Evolutionary conservation across 1,140 invertebrate genomes (phyloP).

Genomic region (Heterodera carotae): DNA sequence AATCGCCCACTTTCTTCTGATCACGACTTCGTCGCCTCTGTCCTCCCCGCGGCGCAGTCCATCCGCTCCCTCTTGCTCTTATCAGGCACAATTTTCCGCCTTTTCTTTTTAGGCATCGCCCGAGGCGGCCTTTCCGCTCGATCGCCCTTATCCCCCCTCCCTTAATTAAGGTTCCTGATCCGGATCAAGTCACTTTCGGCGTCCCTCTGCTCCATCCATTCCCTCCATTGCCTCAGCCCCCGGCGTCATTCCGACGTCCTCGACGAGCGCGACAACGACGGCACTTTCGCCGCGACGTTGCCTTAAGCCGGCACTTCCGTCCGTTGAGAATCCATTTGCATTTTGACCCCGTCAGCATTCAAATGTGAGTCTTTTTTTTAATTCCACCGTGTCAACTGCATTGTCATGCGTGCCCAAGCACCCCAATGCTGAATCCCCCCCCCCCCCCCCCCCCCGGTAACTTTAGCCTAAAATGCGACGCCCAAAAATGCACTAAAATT

Average conservation of each 20-base stretch:
- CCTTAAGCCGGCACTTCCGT: constrained; percentile 17
- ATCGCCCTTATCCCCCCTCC: constrained; percentile 7
- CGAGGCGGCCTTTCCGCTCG: too few relatives aligned
- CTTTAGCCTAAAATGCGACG: too few relatives aligned
- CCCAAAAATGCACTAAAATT: too few relatives aligned
- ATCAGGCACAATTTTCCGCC: constrained; percentile 8
- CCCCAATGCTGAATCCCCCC: too few relatives aligned
- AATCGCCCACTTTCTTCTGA: neutral
- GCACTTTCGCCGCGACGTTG: constrained; percentile 27
- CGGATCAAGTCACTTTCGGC: constrained; percentile 23
- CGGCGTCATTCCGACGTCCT: neutral
- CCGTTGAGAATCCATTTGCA: constrained; percentile 37
- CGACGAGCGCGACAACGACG: constrained; percentile 13
- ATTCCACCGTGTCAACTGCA: too few relatives aligned
- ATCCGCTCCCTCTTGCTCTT: constrained; percentile 14
- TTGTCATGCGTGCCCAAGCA: too few relatives aligned
- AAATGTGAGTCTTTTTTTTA: constrained; percentile 35
- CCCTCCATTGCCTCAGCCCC: neutral
- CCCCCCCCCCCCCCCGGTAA: too few relatives aligned
- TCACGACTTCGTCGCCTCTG: neutral
- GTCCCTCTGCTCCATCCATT: constrained; percentile 21
- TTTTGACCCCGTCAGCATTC: constrained; percentile 40
- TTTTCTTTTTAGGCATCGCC: neutral
- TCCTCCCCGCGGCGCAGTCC: neutral
- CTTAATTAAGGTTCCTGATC: constrained; percentile 9